Evolutionary conservation across 1,140 invertebrate genomes (phyloP).

Genomic region (Mylabris phalerata): DNA sequence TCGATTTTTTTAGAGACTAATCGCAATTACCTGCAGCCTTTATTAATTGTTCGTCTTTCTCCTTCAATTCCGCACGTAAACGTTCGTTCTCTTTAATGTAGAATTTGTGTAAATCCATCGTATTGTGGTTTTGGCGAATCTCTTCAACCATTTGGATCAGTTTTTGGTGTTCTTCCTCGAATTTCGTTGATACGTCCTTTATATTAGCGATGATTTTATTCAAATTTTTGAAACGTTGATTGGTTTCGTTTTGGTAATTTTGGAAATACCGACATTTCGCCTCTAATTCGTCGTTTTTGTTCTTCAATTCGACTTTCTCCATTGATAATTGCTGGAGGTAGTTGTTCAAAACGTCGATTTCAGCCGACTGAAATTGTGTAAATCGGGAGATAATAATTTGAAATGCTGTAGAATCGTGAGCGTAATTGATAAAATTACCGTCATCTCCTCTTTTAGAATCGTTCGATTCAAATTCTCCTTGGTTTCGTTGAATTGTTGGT

Average conservation of each 20-base stretch:
- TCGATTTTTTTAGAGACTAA: neutral
- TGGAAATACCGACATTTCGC: constrained; percentile 2
- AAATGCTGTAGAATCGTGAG: neutral
- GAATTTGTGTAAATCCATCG: neutral
- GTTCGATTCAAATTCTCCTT: constrained; percentile 6
- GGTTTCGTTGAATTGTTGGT: constrained; percentile 19
- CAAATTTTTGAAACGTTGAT: neutral
- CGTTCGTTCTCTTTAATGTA: constrained; percentile 1
- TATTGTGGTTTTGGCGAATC: too few species aligned
- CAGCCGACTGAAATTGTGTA: constrained; percentile 4
- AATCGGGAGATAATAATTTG: too few species aligned
- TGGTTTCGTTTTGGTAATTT: constrained; percentile 4
- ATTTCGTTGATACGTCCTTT: neutral
- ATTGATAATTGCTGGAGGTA: constrained; percentile 9
- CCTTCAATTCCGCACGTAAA: constrained; percentile 2
- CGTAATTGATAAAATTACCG: neutral
- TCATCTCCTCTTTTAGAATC: constrained; percentile 21
- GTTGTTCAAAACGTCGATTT: constrained; percentile 9
- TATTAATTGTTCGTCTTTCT: neutral
- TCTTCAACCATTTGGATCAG: too few species aligned
- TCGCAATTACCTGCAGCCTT: constrained; percentile 10
- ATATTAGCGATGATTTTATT: neutral
- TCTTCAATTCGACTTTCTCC: constrained; percentile 11
- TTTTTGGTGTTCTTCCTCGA: neutral
- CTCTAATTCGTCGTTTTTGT: constrained; percentile 5